Base-by-base conservation (phyloP, 2,797 vertebrate genomes). In the Coregonus sp. region DNA sequence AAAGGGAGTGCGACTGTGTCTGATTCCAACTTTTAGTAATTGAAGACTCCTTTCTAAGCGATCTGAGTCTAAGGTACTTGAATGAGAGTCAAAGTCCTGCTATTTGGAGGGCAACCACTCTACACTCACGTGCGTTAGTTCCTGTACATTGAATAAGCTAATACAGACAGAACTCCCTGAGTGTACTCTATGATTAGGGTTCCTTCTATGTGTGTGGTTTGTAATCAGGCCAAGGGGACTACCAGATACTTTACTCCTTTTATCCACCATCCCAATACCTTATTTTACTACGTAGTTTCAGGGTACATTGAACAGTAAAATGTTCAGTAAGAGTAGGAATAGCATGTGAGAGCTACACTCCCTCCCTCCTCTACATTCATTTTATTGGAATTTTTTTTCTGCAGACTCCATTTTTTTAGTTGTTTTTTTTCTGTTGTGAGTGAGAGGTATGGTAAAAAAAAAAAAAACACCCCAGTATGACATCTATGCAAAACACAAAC, bases 11-110 rank as follows among this genome's bases (percentile, higher is more conserved):
- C 18, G 35, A 74, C 31, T 61, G 51, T 18, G 50, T 82, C 52
- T 78, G 70, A 14, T 74, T 77, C 73, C 73, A 76, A 78, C 70
- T 75, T 65, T 61, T 40, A 63, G 74, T 86, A 83, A 83, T 73
- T 83, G 78, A 75, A 80, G 56, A 59, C n/a, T 5, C 66, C 75
- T 82, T 75, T 74, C 50, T 75, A 74, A 80, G 75, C 50, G 70
- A 78, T 81, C 63, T 75, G 73, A 74, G 68, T 82, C 72, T 70
- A 78, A 33, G 69, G 69, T 75, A 80, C 74, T 72, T 72, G 74
- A 84, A 79, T 54, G 72, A 67, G 78, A 81, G 69, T 83, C 78
- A 76, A 74, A 75, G 65, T 76, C 54, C 70, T 77, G 65, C 74
- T 78, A 68, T 82, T 78, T 72, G n/a, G n/a, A 51, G 74, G 77